A percentile compares a stretch with the other conserved stretches of the same genome.
These are phyloP conservation scores for Alcedo quadribrachys DNA, from an alignment of 2,797 vertebrate species.

Conservation along the genomic window DNA sequence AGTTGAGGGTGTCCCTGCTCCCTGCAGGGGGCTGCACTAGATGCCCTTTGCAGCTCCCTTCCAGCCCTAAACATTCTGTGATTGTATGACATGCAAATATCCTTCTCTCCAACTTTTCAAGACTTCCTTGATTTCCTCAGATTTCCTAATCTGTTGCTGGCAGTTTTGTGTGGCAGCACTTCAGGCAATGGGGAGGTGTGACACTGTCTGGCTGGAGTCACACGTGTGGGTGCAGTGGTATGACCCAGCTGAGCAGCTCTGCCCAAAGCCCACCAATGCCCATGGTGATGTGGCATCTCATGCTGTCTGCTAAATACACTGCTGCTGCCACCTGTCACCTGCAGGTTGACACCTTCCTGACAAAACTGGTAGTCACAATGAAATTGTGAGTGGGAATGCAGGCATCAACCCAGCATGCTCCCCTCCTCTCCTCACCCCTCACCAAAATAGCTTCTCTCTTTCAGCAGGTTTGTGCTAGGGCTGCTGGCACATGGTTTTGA, in stretches of 20 bases:
- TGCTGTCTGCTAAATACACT: not conserved
- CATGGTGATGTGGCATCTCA: fast-evolving
- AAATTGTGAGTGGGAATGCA: not conserved
- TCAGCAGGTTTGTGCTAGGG: not conserved
- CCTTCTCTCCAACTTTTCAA: slow-evolving; percentile 1
- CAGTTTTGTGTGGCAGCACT: not conserved
- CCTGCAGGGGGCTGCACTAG: too few relatives aligned
- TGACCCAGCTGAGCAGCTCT: not conserved
- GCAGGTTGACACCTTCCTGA: not conserved
- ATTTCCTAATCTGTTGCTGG: not conserved
- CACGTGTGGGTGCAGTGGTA: fast-evolving
- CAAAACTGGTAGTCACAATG: not conserved
- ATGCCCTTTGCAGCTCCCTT: too few relatives aligned
- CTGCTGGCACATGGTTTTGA: fast-evolving
- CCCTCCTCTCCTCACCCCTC: not conserved
- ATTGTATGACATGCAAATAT: not conserved
- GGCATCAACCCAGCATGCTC: not conserved
- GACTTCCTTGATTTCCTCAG: not conserved
- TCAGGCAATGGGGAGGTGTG: fast-evolving
- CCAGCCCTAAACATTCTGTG: too few relatives aligned
- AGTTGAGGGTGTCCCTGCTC: too few relatives aligned
- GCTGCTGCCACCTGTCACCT: fast-evolving
- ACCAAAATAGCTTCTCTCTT: not conserved
- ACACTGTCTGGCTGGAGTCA: fast-evolving
- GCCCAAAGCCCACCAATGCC: not conserved